These are phyloP conservation scores for Toxotes chatareus DNA, from an alignment of 2,113 vertebrate genomes.

Conservation along the genomic window DNA sequence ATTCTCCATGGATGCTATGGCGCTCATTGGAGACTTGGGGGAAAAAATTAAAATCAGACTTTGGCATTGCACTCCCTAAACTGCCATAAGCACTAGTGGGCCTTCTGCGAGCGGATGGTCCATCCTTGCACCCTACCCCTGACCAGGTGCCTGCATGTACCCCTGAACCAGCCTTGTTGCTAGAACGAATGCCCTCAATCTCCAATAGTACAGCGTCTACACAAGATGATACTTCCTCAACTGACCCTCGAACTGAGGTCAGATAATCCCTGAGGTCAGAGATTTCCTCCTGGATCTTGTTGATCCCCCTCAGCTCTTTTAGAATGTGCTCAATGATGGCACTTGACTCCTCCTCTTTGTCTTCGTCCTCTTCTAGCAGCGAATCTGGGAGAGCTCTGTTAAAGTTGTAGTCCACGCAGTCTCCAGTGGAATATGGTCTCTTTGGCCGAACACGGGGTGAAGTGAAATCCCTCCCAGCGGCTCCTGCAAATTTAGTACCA, in stretches of 20 bases:
- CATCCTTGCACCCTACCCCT: conserved; percentile 62
- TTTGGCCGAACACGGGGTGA: conserved; percentile 65
- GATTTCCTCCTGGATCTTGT: conserved; percentile 95
- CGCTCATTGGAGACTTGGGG: conserved; percentile 38
- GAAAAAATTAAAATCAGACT: conserved; percentile 47
- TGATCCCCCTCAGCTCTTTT: conserved; percentile 95
- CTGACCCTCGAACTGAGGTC: conserved; percentile 93
- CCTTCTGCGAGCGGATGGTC: conserved; percentile 58
- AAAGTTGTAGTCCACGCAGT: conserved; percentile 76
- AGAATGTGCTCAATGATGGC: conserved; percentile 93
- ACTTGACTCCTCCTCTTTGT: conserved; percentile 81
- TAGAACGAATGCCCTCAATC: conserved; percentile 92
- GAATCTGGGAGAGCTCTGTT: conserved; percentile 66
- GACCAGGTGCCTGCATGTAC: conserved; percentile 72
- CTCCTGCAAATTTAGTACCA: conserved; percentile 52
- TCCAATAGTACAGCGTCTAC: conserved; percentile 94
- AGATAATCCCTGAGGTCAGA: conserved; percentile 94
- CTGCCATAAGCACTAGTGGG: conserved; percentile 71
- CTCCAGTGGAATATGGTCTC: conserved; percentile 78
- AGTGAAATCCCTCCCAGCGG: conserved; percentile 29
- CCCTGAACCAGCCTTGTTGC: conserved; percentile 60
- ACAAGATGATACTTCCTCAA: conserved; percentile 96
- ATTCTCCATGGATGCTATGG: conserved; percentile 59
- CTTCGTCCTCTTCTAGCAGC: conserved; percentile 75
- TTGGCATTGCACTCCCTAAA: conserved; percentile 68